Base-by-base conservation (phyloP, 2,888 invertebrate genomes). In the Noctua pronuba region DNA sequence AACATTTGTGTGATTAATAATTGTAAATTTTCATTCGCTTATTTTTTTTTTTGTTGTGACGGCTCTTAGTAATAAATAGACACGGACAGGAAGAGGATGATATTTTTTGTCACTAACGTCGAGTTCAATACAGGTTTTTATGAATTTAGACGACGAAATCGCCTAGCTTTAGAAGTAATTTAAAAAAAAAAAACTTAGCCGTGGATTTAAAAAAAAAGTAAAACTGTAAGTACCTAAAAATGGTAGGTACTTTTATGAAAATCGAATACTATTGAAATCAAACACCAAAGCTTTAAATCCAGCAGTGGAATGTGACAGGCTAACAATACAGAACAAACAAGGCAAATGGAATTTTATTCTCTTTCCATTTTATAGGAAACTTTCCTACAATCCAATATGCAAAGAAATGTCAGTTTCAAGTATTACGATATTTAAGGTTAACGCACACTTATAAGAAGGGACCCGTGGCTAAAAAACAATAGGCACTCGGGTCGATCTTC, bases 361-460 rank as follows among this genome's bases (percentile, higher is more conserved):
- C 44, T 77, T 58, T 11, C 44, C 44, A 49, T 64, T 66, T 6
- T 0, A 31, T 11, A 41, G 10, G 18, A 60, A 73, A 73, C 28
- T 55, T 68, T 68, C n/a, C 52, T 44, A 18, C 68, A 65, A 64
- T 60, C n/a, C 13, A 52, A 38, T 67, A 6, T 10, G 55, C 35
- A 58, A 60, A 65, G 41, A 73, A 69, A 60, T 44, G 46, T 31
- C 44, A 65, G 16, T 67, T 71, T 41, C 24, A 46, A 73, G 41
- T 21, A 58, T 64, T 49, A 62, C 16, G 31, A 24, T 52, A 67
- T 65, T 44, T 44, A 60, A 31, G 28, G 31, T 28, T 2, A 7
- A 28, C 28, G 28, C 58, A 16, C 16, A 58, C 28, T n/a, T 13
- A 28, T 13, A 55, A 52, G 24, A 10, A 10, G 52, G 24, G 13